Base-by-base conservation (phyloP, 2,888 invertebrate species). In the Apamea sordens region DNA sequence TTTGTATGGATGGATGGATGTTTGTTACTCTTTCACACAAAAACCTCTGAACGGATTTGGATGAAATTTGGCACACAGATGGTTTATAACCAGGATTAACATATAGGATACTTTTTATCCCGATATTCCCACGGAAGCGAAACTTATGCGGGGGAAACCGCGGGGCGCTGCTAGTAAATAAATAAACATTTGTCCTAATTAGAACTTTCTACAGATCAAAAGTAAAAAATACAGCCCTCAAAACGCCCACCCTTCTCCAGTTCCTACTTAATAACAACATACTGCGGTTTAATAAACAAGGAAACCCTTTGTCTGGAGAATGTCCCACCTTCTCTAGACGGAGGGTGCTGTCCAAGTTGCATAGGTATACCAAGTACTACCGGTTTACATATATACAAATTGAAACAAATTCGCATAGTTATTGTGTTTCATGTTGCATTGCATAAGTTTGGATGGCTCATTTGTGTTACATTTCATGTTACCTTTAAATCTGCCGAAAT, bases 251-350 rank as follows among this genome's bases (percentile, higher is more conserved):
- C 67, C 61, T 61, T 53, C 44, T 68, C 53, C 36, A 61, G 13
- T 53, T 53, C 15, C 44, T 47, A 36, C 7, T 53, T 80, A 81
- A 63, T 76, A 76, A 81, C 53, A 80, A 76, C 80, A 81, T 75
- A 63, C 68, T 80, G 81, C 36, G 81, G 80, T 81, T 80, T 81
- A 75, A 81, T 81, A 80, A 76, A 81, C 68, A 69, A 80, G 61
- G 24, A 36, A 63, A 47, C 53, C 53, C 47, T 80, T 56, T 18
- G 76, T 28, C 68, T 75, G 36, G 53, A 47, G 61, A 81, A 76
- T 69, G 67, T n/a, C 53, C 32, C 68, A n/a, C 41, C n/a, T 67
- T 68, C 74, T 53, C 50, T 61, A 73, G 80, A 68, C 36, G 28
- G n/a, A 36, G 74, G 68, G 61, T 36, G 24, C 36, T 63, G 44